Conservation (phyloP, 2,888 invertebrate species). For the Tenodera sinensis region DNA sequence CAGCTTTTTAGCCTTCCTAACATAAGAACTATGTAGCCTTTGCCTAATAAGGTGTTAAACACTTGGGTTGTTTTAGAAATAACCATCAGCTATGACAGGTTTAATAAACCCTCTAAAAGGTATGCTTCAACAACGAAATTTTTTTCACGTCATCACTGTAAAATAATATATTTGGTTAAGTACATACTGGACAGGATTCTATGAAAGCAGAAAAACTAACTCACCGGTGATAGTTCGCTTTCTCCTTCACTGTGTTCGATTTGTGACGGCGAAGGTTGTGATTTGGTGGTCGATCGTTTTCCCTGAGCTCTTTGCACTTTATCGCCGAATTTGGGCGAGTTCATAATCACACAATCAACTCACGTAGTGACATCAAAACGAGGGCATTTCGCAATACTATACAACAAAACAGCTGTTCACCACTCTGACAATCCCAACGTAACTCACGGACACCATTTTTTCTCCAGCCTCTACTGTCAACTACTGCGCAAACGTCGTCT, state of each 20-base stretch:
- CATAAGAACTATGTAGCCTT: conserved; percentile 14
- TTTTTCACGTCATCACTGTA: too few relatives aligned
- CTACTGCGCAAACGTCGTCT: conserved; percentile 17
- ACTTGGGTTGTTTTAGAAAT: too few relatives aligned
- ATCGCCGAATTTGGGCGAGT: conserved; percentile 35
- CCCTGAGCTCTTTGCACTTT: conserved; percentile 29
- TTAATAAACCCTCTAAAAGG: too few relatives aligned
- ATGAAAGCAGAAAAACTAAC: conserved; percentile 24
- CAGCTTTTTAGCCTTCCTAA: not conserved
- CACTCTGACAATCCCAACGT: not conserved
- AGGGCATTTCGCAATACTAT: not conserved
- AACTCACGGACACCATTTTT: not conserved
- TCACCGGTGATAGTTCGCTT: conserved; percentile 53
- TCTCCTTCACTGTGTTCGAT: conserved; percentile 52
- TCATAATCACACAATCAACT: conserved; percentile 23
- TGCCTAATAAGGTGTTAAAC: too few relatives aligned
- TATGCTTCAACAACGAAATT: too few relatives aligned
- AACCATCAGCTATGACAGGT: too few relatives aligned
- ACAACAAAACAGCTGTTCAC: not conserved
- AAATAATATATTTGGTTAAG: too few relatives aligned
- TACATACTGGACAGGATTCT: too few relatives aligned
- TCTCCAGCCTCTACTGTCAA: not conserved
- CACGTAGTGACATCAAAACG: not conserved
- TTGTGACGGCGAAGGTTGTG: conserved; percentile 41
- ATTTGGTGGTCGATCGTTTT: conserved; percentile 35